phyloP scores from a whole-genome alignment of 2,888 invertebrate species.

The Cheilosia urbana region DNA sequence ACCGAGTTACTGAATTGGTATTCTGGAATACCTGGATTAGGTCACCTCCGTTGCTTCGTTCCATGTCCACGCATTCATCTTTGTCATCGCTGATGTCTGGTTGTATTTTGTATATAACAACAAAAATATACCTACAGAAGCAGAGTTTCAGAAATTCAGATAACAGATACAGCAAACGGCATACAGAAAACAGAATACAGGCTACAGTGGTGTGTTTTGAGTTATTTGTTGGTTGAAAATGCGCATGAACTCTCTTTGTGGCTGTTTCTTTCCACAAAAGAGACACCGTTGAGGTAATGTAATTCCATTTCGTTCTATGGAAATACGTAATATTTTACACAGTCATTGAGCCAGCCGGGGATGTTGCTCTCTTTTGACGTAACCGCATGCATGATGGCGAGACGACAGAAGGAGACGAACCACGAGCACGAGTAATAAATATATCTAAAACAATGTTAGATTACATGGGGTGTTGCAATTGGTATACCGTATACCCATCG shows the following conservation, averaged over 20 bases:
- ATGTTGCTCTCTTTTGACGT: not conserved
- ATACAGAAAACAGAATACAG: not conserved
- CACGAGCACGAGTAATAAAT: too few relatives aligned
- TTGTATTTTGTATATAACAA: too few relatives aligned
- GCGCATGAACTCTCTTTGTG: not conserved
- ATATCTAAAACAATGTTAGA: too few relatives aligned
- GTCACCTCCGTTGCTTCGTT: constrained; percentile 79
- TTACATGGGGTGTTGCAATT: not conserved
- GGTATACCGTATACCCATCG: not conserved
- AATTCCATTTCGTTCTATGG: constrained; percentile 1
- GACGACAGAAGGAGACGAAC: not conserved
- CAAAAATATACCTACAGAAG: not conserved
- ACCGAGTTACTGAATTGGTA: constrained; percentile 82
- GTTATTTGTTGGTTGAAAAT: not conserved
- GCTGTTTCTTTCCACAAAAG: not conserved
- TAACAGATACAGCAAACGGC: too few relatives aligned
- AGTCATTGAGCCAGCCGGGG: not conserved
- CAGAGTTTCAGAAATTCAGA: not conserved
- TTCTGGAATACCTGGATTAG: constrained; percentile 81
- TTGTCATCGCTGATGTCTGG: constrained; percentile 2
- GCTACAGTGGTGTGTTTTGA: not conserved
- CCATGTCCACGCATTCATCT: constrained; percentile 61
- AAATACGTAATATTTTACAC: not conserved
- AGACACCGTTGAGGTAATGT: not conserved
- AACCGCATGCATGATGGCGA: not conserved